phyloP scores from a whole-genome alignment of 2,113 vertebrate genomes.

The Cryptomyrus ogoouensis region DNA sequence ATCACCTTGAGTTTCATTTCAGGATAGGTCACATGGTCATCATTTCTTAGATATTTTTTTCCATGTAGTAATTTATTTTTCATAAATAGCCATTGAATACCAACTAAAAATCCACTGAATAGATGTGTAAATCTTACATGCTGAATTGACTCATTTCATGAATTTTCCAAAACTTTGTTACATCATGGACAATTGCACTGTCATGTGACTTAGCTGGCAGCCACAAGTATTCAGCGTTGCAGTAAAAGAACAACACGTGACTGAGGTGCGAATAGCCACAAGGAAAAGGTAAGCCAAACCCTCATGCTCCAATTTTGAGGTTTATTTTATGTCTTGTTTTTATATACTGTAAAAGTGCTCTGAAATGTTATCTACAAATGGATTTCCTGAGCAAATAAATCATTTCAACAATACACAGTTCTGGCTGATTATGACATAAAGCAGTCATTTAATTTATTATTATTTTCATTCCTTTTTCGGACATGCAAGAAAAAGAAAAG shows the following conservation, averaged over 20 bases:
- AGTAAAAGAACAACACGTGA: not conserved
- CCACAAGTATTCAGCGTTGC: not conserved
- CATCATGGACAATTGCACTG: not conserved
- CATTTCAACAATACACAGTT: not conserved
- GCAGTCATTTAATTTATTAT: not conserved
- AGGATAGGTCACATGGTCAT: not conserved
- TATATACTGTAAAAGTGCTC: not conserved
- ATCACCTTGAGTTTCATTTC: not conserved
- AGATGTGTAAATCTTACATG: not conserved
- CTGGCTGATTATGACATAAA: not conserved
- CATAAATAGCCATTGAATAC: not conserved
- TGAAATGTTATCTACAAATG: slow-evolving; percentile 1
- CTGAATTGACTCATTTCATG: not conserved
- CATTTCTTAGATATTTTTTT: not conserved
- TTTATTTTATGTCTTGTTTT: not conserved
- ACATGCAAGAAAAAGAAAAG: not conserved
- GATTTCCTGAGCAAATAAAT: not conserved
- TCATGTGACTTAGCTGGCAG: not conserved
- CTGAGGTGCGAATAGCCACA: not conserved
- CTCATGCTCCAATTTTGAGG: not conserved
- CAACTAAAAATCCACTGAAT: not conserved
- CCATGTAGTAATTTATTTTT: not conserved
- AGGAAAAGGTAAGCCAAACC: not conserved
- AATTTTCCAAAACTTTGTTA: not conserved
- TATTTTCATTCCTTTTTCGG: not conserved